phyloP scores from a whole-genome alignment of 2,888 invertebrate species.

The Trissoscelio sp. region DNA sequence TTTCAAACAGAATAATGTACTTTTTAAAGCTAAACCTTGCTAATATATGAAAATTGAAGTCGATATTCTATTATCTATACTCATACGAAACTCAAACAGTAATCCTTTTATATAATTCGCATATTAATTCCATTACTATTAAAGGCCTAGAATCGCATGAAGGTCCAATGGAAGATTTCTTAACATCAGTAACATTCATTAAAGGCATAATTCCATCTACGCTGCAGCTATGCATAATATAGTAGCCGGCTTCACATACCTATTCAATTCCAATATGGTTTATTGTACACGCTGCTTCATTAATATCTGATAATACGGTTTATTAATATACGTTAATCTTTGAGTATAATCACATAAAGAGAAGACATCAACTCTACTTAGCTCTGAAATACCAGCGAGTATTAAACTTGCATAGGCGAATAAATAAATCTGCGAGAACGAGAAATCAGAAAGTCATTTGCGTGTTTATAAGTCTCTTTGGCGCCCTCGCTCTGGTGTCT shows the following conservation, averaged over 20 bases:
- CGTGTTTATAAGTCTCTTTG: constrained; percentile 41
- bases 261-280: constrained; percentile 51
- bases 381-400: constrained; percentile 14
- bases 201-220: constrained; percentile 22
- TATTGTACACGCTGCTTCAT: constrained; percentile 34
- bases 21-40: too few species aligned
- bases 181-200: constrained; percentile 15
- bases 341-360: constrained; percentile 48
- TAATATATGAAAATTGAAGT: too few species aligned
- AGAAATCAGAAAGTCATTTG: constrained; percentile 50
- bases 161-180: constrained; percentile 21
- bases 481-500: background rate
- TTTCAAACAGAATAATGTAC: too few species aligned
- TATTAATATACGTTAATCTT: constrained; percentile 53
- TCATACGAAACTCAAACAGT: too few species aligned
- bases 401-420: constrained; percentile 36
- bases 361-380: constrained; percentile 43
- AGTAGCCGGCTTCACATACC: too few species aligned
- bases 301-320: constrained; percentile 49
- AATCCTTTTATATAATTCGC: background rate
- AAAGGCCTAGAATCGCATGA: background rate
- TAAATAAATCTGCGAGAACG: constrained; percentile 21
- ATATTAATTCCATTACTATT: background rate
- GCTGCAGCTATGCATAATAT: constrained; percentile 35
- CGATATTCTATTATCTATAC: too few species aligned